Conservation (phyloP, 2,797 vertebrate genomes). For the Erpetoichthys calabaricus region DNA sequence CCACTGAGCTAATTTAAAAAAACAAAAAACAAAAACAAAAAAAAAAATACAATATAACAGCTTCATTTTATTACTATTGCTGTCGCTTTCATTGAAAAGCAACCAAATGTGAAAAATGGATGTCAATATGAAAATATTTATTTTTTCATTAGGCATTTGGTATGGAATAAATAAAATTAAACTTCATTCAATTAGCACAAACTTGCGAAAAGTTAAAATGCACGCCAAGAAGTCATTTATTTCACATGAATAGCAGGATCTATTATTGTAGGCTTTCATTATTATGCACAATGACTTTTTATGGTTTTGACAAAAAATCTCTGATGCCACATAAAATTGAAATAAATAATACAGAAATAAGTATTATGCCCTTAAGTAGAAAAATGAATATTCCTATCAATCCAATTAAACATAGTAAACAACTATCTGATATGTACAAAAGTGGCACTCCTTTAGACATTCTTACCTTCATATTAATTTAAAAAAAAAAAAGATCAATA, state of each 20-base stretch:
- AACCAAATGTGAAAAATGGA: conserved; percentile 1
- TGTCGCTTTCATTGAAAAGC: not conserved
- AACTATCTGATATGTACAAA: conserved; percentile 34
- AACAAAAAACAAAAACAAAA: too few species aligned
- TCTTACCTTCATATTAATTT: conserved; percentile 56
- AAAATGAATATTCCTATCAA: conserved; percentile 8
- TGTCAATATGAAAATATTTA: conserved; percentile 1
- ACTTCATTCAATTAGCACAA: conserved; percentile 6
- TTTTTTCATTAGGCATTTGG: conserved; percentile 16
- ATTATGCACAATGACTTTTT: conserved; percentile 1
- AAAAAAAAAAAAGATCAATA: conserved; percentile 34
- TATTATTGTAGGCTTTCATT: conserved; percentile 52
- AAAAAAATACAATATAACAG: too few species aligned
- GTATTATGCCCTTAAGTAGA: conserved; percentile 12
- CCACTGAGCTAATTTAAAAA: too few species aligned
- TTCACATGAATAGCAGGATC: conserved; percentile 90
- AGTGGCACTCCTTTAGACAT: conserved; percentile 36
- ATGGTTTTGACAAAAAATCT: conserved; percentile 1
- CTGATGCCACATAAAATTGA: conserved; percentile 5
- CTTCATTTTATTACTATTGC: not conserved
- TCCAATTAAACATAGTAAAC: conserved; percentile 25
- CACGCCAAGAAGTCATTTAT: conserved; percentile 40
- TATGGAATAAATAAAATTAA: conserved; percentile 12
- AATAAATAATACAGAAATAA: conserved; percentile 14
- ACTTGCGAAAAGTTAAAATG: conserved; percentile 31